Conservation (phyloP, 2,888 invertebrate genomes). For the Sphaerophoria rueppellii region DNA sequence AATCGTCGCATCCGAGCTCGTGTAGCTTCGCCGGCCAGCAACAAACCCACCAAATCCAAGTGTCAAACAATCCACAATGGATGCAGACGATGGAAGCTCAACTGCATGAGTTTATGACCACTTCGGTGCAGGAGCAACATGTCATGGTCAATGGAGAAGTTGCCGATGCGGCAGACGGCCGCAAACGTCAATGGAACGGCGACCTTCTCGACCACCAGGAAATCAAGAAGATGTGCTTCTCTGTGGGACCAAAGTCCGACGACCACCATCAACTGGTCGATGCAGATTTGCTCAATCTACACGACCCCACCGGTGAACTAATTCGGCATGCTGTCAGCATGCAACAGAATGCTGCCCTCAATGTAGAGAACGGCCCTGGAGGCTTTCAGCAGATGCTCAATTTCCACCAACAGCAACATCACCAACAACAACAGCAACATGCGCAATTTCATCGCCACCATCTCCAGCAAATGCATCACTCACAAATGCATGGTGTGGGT, state of each 20-base stretch:
- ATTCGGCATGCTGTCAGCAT: conserved; percentile 70
- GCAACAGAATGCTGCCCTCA: conserved; percentile 44
- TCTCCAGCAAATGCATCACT: conserved; percentile 75
- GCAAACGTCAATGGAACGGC: conserved; percentile 80
- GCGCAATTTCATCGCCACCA: conserved; percentile 64
- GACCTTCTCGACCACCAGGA: conserved; percentile 76
- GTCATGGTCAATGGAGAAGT: conserved; percentile 40
- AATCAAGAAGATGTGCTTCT: conserved; percentile 79
- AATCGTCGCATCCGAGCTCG: conserved; percentile 51
- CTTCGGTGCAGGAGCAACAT: conserved; percentile 57
- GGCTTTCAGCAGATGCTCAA: conserved; percentile 77
- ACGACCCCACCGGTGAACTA: conserved; percentile 78
- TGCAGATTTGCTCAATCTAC: conserved; percentile 78
- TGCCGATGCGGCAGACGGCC: conserved; percentile 68
- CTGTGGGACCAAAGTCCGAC: conserved; percentile 77
- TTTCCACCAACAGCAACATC: conserved; percentile 76
- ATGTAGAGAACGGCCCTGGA: conserved; percentile 71
- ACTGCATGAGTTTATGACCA: conserved; percentile 79
- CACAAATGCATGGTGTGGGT: conserved; percentile 74
- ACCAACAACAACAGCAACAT: conserved; percentile 75
- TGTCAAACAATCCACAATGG: conserved; percentile 78
- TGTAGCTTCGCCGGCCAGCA: conserved; percentile 67
- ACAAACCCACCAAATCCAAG: conserved; percentile 60
- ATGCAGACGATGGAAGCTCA: conserved; percentile 81
- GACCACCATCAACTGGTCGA: conserved; percentile 77